Evolutionary conservation across 2,113 vertebrate species (phyloP).

Genomic region (Siphamia tubifer): DNA sequence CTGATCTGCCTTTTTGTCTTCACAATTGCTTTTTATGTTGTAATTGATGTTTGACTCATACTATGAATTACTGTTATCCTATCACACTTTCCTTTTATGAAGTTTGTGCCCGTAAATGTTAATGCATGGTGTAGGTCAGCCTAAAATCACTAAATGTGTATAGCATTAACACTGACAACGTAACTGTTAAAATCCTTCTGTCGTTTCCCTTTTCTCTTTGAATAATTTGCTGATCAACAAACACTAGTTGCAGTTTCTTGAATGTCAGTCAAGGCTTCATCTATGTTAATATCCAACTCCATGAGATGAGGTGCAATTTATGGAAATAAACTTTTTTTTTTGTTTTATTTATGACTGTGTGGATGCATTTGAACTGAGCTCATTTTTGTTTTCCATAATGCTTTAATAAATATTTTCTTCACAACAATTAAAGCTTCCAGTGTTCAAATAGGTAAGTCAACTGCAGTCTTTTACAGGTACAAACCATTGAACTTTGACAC

Average conservation of each 20-base stretch:
- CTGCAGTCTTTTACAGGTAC: too few species aligned
- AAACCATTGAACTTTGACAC: too few species aligned
- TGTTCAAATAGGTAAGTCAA: not conserved
- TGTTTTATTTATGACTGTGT: constrained; percentile 63
- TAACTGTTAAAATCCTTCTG: not conserved
- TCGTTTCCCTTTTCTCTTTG: not conserved
- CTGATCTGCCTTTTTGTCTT: not conserved
- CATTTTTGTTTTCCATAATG: constrained; percentile 25
- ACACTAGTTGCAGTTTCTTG: constrained; percentile 1
- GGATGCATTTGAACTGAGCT: constrained; percentile 26
- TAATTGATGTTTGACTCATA: not conserved
- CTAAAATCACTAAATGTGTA: not conserved
- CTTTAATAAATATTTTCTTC: constrained; percentile 39
- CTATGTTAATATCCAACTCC: not conserved
- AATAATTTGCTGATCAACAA: constrained; percentile 20
- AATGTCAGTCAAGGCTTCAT: constrained; percentile 25
- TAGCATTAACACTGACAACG: constrained; percentile 11
- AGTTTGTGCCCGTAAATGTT: not conserved
- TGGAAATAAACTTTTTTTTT: constrained; percentile 33
- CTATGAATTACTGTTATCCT: not conserved
- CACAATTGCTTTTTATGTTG: not conserved
- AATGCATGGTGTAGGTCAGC: constrained; percentile 42
- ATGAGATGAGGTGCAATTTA: constrained; percentile 16
- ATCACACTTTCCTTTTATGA: not conserved
- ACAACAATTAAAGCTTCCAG: not conserved